Evolutionary conservation across 2,797 vertebrate species (phyloP).

Genomic region (Oophaga sylvatica): DNA sequence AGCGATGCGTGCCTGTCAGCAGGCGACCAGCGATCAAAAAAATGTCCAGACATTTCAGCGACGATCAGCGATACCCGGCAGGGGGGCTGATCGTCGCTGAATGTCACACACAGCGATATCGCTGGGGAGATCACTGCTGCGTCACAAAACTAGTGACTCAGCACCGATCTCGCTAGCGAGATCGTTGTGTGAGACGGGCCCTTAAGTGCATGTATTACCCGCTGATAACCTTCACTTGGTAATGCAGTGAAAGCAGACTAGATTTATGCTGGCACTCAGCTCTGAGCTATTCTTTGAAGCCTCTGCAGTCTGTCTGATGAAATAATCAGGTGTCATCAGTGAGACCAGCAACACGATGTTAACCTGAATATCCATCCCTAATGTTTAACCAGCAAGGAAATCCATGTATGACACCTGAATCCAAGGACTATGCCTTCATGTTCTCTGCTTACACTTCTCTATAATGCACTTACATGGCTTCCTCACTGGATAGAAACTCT

Average conservation of each 20-base stretch:
- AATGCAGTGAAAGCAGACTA: slow-evolving; percentile 49
- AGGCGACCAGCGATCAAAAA: no score
- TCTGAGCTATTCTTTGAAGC: slow-evolving; percentile 39
- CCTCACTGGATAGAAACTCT: neutral
- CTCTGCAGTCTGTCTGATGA: slow-evolving; percentile 32
- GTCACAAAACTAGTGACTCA: no score
- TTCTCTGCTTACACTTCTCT: neutral
- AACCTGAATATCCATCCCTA: slow-evolving; percentile 38
- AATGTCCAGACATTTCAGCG: no score
- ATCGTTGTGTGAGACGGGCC: no score
- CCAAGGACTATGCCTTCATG: neutral
- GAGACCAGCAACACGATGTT: neutral
- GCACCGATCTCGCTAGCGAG: no score
- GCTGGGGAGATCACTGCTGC: no score
- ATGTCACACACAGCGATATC: no score
- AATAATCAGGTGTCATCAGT: slow-evolving; percentile 29
- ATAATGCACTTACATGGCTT: neutral
- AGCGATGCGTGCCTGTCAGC: no score
- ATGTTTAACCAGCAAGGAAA: neutral
- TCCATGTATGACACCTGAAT: neutral
- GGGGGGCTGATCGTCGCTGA: no score
- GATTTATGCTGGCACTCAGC: slow-evolving; percentile 5
- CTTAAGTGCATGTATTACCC: neutral
- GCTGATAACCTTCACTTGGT: slow-evolving; percentile 16
- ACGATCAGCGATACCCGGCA: no score